A percentile compares a stretch with the other conserved stretches of the same genome.
phyloP scores from a whole-genome alignment of 2,888 invertebrate species.

The Doris montereyensis region DNA sequence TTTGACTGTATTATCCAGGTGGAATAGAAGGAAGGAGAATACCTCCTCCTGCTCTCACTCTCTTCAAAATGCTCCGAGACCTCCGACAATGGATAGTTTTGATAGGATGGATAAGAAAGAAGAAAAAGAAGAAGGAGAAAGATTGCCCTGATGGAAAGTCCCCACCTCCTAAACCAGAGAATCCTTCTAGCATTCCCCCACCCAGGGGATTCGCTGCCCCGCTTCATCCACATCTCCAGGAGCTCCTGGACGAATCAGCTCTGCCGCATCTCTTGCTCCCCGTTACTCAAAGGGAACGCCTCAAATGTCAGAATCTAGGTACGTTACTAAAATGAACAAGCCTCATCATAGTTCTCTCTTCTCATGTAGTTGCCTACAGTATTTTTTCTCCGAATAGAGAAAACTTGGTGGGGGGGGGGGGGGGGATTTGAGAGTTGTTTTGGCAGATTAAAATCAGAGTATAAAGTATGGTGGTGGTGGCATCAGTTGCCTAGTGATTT shows the following conservation, averaged over 20 bases:
- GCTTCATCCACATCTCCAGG: conserved; percentile 62
- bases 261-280: conserved; percentile 51
- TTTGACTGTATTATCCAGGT: conserved; percentile 50
- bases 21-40: conserved; percentile 62
- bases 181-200: conserved; percentile 55
- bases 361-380: no score
- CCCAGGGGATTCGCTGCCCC: conserved; percentile 63
- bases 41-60: conserved; percentile 64
- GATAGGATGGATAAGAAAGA: conserved; percentile 51
- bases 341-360: no score
- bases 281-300: conserved; percentile 57
- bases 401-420: no score
- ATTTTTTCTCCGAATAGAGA: no score
- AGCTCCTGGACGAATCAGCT: conserved; percentile 45
- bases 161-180: conserved; percentile 47
- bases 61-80: conserved; percentile 64
- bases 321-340: no score
- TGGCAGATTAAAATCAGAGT: no score
- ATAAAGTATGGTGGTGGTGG: no score
- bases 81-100: conserved; percentile 48
- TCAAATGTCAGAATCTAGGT: conserved; percentile 47
- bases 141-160: conserved; percentile 42
- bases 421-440: no score
- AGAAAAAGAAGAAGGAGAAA: conserved; percentile 48
- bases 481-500: no score